Evolutionary conservation across 2,888 invertebrate genomes (phyloP).

Genomic region (Drosophila meridionalis): DNA sequence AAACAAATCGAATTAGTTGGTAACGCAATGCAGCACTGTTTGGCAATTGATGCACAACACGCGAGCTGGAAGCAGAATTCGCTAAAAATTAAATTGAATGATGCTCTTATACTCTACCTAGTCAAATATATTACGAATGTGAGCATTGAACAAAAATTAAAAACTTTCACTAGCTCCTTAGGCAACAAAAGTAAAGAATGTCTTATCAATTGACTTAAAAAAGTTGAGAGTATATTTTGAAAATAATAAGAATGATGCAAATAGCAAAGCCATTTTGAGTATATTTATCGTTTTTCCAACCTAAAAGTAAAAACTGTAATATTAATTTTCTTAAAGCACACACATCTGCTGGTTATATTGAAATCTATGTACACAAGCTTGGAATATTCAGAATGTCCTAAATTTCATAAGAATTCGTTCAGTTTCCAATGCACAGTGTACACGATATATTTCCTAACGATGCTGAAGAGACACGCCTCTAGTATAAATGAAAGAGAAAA

Average conservation of each 20-base stretch:
- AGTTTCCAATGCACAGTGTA: conserved; percentile 14
- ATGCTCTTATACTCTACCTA: conserved; percentile 13
- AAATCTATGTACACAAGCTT: background rate
- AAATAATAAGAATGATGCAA: background rate
- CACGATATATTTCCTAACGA: conserved; percentile 81
- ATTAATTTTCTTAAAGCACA: too few species aligned
- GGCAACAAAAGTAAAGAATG: background rate
- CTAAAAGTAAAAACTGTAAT: too few species aligned
- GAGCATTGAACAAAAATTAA: background rate
- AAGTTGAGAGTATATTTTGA: background rate
- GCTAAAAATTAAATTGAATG: conserved; percentile 11
- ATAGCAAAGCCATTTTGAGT: background rate
- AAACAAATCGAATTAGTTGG: conserved; percentile 73
- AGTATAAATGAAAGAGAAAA: conserved; percentile 2
- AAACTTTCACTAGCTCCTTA: background rate
- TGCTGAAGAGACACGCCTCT: conserved; percentile 77
- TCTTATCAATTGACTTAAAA: background rate
- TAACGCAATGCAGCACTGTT: conserved; percentile 43
- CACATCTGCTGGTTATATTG: background rate
- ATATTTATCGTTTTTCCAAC: too few species aligned
- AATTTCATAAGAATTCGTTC: conserved; percentile 1
- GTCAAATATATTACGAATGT: background rate
- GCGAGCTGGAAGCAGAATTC: conserved; percentile 45
- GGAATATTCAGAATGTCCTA: background rate
- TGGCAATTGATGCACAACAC: conserved; percentile 63